These are phyloP conservation scores for Gallirallus australis DNA, from an alignment of 2,797 vertebrate species.

Conservation along the genomic window DNA sequence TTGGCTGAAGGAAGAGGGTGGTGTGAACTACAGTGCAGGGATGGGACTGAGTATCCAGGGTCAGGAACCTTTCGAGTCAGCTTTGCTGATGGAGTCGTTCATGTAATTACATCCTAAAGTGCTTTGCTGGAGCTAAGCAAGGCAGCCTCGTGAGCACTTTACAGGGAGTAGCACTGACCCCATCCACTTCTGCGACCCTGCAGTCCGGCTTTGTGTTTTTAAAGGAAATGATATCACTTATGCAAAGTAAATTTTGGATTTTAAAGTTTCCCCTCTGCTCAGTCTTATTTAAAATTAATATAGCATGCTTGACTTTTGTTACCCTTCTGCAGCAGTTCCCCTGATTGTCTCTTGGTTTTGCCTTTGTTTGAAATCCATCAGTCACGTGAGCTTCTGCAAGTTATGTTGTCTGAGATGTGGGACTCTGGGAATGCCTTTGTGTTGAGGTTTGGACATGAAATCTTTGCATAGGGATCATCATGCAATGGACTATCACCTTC, in stretches of 20 bases:
- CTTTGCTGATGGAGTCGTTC: constrained; percentile 70
- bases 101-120: constrained; percentile 72
- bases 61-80: constrained; percentile 70
- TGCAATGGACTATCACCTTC: constrained; percentile 28
- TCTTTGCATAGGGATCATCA: constrained; percentile 3
- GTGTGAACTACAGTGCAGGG: constrained; percentile 22
- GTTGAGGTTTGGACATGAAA: constrained; percentile 37
- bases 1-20: constrained; percentile 23
- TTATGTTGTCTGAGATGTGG: neutral
- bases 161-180: constrained; percentile 43
- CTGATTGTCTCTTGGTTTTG: neutral
- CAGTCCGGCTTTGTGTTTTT: constrained; percentile 37
- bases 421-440: constrained; percentile 21
- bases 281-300: neutral
- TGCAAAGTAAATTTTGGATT: constrained; percentile 14
- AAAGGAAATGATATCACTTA: constrained; percentile 26
- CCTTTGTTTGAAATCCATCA: constrained; percentile 3
- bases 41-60: constrained; percentile 51
- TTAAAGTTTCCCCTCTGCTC: neutral
- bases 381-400: neutral
- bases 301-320: neutral
- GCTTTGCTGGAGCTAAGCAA: constrained; percentile 35
- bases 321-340: neutral
- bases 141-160: constrained; percentile 41
- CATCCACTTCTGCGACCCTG: neutral